Percentiles rank a stretch among this genome's conserved stretches.
These are phyloP conservation scores for Clarias macrocephalus DNA, from an alignment of 2,113 vertebrate genomes.

Conservation along the genomic window DNA sequence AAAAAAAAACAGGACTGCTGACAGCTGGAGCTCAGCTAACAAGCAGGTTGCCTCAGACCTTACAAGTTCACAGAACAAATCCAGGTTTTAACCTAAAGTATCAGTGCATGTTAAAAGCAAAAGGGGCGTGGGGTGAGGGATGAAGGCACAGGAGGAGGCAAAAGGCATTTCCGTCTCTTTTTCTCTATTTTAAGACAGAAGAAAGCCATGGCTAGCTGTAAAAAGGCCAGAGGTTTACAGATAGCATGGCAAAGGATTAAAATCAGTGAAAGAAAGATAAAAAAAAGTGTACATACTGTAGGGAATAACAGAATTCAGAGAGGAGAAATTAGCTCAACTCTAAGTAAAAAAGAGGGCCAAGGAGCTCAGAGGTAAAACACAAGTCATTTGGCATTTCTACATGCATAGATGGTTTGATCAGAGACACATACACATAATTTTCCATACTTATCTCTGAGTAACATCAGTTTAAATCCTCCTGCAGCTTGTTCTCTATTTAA, in stretches of 20 bases:
- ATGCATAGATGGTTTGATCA: conserved; percentile 22
- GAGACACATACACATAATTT: not conserved
- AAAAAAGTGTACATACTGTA: conserved; percentile 37
- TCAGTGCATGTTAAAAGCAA: conserved; percentile 38
- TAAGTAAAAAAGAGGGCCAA: conserved; percentile 27
- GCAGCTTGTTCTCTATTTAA: not conserved
- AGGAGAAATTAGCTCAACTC: conserved; percentile 46
- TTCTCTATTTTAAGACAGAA: conserved; percentile 51
- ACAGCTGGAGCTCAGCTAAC: conserved; percentile 47
- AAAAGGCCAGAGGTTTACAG: conserved; percentile 49
- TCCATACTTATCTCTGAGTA: not conserved
- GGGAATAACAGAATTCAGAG: conserved; percentile 42
- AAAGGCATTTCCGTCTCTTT: conserved; percentile 22
- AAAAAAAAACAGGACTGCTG: conserved; percentile 26
- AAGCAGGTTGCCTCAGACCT: conserved; percentile 47
- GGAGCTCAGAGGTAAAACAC: conserved; percentile 26
- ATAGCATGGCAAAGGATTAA: conserved; percentile 48
- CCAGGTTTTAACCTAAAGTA: conserved; percentile 61
- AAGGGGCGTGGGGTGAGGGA: not conserved
- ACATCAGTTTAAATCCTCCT: not conserved
- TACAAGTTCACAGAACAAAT: conserved; percentile 59
- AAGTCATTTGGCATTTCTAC: not conserved
- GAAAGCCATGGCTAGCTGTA: conserved; percentile 50
- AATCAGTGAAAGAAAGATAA: conserved; percentile 56
- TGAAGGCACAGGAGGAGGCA: conserved; percentile 20